These are phyloP conservation scores for Phalangium opilio DNA, from an alignment of 2,888 invertebrate genomes.

Conservation along the genomic window DNA sequence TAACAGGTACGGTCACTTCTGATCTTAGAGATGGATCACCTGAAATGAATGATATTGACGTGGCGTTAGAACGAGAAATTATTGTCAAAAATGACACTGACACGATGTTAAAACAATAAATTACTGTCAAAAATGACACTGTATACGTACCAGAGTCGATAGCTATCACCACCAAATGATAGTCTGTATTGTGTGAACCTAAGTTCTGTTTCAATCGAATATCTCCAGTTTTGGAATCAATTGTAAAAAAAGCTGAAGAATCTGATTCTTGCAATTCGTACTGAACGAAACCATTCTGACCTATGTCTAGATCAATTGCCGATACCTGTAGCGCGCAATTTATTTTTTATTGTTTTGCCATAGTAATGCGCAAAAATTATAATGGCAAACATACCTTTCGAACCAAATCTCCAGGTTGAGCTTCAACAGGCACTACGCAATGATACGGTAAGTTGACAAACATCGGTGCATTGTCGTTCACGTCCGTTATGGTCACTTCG, in stretches of 20 bases:
- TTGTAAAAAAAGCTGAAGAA: constrained; percentile 50
- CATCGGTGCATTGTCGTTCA: constrained; percentile 82
- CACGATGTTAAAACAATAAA: too few species aligned
- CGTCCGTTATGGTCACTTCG: constrained; percentile 55
- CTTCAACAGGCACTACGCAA: constrained; percentile 75
- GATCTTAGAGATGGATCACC: constrained; percentile 56
- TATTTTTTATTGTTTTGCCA: too few species aligned
- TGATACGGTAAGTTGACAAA: constrained; percentile 87
- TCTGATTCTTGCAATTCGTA: constrained; percentile 68
- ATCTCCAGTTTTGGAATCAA: constrained; percentile 68
- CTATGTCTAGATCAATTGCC: constrained; percentile 75
- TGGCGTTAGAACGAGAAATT: too few species aligned
- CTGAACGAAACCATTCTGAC: constrained; percentile 75
- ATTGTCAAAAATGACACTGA: too few species aligned
- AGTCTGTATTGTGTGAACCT: constrained; percentile 58
- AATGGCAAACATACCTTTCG: constrained; percentile 41
- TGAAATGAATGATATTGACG: too few species aligned
- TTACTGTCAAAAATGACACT: too few species aligned
- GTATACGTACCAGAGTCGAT: constrained; percentile 68
- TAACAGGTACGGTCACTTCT: constrained; percentile 55
- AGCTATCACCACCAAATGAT: constrained; percentile 66
- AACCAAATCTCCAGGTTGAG: constrained; percentile 66
- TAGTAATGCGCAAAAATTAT: too few species aligned
- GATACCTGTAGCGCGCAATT: too few species aligned
- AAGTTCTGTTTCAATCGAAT: constrained; percentile 64